Evolutionary conservation across 1,140 invertebrate species (phyloP), one percentile per base, ranked within the genome.

Genomic region (Anoplolepis gracilipes): DNA sequence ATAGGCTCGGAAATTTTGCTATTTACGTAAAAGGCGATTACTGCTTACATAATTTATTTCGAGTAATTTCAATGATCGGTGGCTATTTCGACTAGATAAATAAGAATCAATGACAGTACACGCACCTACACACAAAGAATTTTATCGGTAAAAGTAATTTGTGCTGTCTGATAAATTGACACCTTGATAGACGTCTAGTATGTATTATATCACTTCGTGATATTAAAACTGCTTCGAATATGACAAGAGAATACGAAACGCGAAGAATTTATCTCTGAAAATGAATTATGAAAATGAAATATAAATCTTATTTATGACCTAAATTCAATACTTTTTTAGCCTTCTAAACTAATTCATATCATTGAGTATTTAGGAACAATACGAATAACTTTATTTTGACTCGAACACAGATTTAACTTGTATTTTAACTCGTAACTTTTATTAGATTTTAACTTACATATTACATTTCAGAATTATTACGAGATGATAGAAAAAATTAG

Each of bases 181-280:
- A 79, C 30, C 36, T 57, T 22, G 36, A 85, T 59, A n/a, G 75
- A 85, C 75, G n/a, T 46, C 6, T 36, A 16, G 8, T 78, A 79
- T n/a, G 8, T 78, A 79, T n/a, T 13, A n/a, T 67, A 79, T n/a
- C 33, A 42, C 19, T 77, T 76, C 1, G 33, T 36, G 33, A 28
- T 85, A 78, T 78, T 85, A 65, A 57, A 78, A 78, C 19, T 28
- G 49, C 7, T 46, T 33, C 4, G 5, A 11, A 77, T 55, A n/a
- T 39, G 8, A 16, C 46, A 16, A 22, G 39, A 11, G 19, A 62
- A 42, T 85, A 16, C 13, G n/a, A 3, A 49, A 42, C 10, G 10
- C 19, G 25, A 61, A 11, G 39, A 13, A 2, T 30, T 33, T 39
- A 28, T 13, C 11, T 1, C 33, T 53, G 7, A 30, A 78, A 78